Percentiles rank a stretch among this genome's conserved stretches.
Conservation (phyloP, 2,888 invertebrate genomes). For the Cactoblastis cactorum region DNA sequence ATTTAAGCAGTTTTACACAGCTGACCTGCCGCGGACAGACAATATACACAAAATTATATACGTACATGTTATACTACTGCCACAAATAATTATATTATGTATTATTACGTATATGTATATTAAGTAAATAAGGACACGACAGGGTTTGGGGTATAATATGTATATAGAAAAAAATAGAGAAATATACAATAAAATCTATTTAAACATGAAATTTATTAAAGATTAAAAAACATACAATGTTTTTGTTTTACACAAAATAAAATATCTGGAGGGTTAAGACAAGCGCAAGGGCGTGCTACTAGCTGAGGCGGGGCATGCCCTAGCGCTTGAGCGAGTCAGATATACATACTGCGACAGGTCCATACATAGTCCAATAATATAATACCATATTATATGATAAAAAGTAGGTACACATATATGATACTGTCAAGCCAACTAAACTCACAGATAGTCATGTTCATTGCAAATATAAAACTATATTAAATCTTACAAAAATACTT, state of each 20-base stretch:
- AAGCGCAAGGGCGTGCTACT: slow-evolving; percentile 39
- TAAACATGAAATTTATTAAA: slow-evolving; percentile 79
- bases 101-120: slow-evolving; percentile 41
- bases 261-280: slow-evolving; percentile 69
- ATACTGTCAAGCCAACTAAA: slow-evolving; percentile 76
- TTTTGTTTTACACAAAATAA: slow-evolving; percentile 77
- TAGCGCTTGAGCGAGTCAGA: slow-evolving; percentile 36
- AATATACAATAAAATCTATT: slow-evolving; percentile 78
- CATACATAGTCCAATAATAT: slow-evolving; percentile 74
- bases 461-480: slow-evolving; percentile 74
- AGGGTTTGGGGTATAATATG: slow-evolving; percentile 50
- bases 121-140: slow-evolving; percentile 68
- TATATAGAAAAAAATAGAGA: slow-evolving; percentile 75
- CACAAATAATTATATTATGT: slow-evolving; percentile 67
- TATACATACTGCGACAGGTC: slow-evolving; percentile 71
- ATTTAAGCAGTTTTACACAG: slow-evolving; percentile 60
- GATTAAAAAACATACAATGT: slow-evolving; percentile 76
- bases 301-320: slow-evolving; percentile 41
- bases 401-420: slow-evolving; percentile 71
- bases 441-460: slow-evolving; percentile 74
- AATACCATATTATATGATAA: slow-evolving; percentile 75
- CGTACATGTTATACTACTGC: slow-evolving; percentile 68
- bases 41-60: slow-evolving; percentile 57
- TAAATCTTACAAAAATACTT: slow-evolving; percentile 80
- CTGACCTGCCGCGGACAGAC: slow-evolving; percentile 59